Base-by-base conservation (phyloP, 1,140 invertebrate genomes). In the Bombus soroeensis region DNA sequence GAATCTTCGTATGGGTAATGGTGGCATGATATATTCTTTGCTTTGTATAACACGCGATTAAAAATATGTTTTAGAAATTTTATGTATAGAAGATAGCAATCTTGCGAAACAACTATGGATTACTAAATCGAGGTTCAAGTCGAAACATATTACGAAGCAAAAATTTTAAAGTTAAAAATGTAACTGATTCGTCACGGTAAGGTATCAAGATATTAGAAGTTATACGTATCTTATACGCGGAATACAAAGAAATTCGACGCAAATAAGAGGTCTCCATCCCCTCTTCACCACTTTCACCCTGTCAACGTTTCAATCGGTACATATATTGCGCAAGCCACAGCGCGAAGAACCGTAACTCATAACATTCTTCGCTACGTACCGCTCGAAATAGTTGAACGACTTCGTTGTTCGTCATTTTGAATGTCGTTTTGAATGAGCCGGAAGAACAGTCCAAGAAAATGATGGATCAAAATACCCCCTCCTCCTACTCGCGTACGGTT, bases 281-380 rank as follows among this genome's bases (percentile, higher is more conserved):
- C 71, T 34, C 59, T 25, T 13, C 28, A 8, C 15, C n/a, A 79
- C 82, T 84, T 84, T 84, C 82, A 79, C 82, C 66, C 75, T 77
- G 43, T 66, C 39, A 18, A 79, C 39, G 37, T 79, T 70, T 71
- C 75, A 59, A 59, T 79, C 75, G 32, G 8, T 34, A 22, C 15
- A 9, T 12, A 25, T 34, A 59, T 84, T 84, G 32, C 75, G 68
- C 76, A 84, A 84, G 43, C 64, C 18, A 0, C 34, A 41, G 37
- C 62, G 25, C 59, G 41, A 32, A 32, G 72, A 76, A 84, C 39
- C 57, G 53, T 84, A 71, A 79, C 34, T 79, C 82, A 47, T 57
- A 68, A 18, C 77, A 79, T 70, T 47, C 64, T 32, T 84, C 47
- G 43, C 41, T 15, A 25, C 47, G 28, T 32, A 77, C 12, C 22